A percentile compares a stretch with the other conserved stretches of the same genome.
Conservation (phyloP, 2,113 vertebrate species). For the Eulacestoma nigropectus region DNA sequence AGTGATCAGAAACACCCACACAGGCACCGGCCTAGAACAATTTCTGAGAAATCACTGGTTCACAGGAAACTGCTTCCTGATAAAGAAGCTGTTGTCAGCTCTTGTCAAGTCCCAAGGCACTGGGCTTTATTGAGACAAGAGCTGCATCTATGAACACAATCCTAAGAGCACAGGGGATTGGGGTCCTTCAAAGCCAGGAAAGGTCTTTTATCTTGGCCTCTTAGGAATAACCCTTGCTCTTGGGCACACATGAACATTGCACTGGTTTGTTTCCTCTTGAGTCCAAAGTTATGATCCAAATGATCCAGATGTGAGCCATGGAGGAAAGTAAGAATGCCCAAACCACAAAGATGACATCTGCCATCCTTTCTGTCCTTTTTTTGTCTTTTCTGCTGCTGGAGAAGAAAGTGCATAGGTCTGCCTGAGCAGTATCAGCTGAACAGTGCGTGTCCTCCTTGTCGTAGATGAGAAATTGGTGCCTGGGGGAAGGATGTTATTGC, state of each 20-base stretch:
- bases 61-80: neutral
- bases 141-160: neutral
- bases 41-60: neutral
- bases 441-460: neutral
- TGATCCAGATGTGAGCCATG: neutral
- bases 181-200: neutral
- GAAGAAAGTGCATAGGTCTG: neutral
- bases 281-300: neutral
- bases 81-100: neutral
- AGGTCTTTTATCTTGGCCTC: neutral
- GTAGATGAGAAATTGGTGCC: neutral
- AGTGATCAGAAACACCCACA: neutral
- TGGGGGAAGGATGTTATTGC: neutral
- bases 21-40: neutral
- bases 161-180: neutral
- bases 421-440: neutral
- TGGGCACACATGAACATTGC: neutral
- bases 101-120: neutral
- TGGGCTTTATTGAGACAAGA: neutral
- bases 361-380: neutral
- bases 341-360: neutral
- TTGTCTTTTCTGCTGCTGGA: neutral
- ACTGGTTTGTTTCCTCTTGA: neutral
- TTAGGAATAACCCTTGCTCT: neutral
- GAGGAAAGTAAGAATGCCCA: neutral